Conservation (phyloP, 2,888 invertebrate genomes). For the Bombyx huttoni region DNA sequence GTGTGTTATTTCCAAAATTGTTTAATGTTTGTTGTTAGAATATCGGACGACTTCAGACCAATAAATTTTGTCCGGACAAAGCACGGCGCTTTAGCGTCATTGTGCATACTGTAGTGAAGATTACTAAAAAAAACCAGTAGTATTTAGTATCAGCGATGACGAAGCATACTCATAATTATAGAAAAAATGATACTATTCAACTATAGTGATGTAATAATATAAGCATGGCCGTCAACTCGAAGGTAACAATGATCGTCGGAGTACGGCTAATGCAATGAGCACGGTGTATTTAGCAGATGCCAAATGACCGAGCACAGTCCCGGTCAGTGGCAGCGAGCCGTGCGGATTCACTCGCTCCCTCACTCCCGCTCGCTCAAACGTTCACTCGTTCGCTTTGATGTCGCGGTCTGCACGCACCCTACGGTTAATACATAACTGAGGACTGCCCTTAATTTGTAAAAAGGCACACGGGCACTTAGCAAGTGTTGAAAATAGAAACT, state of each 20-base stretch:
- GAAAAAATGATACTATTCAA: no score
- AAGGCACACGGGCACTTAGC: neutral
- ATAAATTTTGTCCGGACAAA: no score
- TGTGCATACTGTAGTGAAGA: no score
- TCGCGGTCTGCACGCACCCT: constrained; percentile 49
- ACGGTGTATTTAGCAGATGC: neutral
- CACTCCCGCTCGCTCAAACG: constrained; percentile 36
- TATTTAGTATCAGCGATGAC: no score
- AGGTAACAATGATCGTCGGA: neutral
- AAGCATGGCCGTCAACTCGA: no score
- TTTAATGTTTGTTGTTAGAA: neutral
- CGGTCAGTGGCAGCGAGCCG: constrained; percentile 48
- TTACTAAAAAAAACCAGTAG: no score
- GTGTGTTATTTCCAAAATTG: neutral
- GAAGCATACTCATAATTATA: no score
- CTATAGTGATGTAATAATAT: no score
- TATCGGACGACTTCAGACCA: neutral
- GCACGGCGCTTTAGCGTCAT: no score
- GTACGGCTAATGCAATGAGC: constrained; percentile 1
- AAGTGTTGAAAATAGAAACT: neutral
- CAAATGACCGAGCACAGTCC: constrained; percentile 3
- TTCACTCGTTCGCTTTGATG: constrained; percentile 55
- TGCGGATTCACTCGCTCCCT: constrained; percentile 49
- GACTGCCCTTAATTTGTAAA: constrained; percentile 20
- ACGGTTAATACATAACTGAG: constrained; percentile 37